These are phyloP conservation scores for Sander lucioperca DNA, from an alignment of 2,113 vertebrate species.

Conservation along the genomic window DNA sequence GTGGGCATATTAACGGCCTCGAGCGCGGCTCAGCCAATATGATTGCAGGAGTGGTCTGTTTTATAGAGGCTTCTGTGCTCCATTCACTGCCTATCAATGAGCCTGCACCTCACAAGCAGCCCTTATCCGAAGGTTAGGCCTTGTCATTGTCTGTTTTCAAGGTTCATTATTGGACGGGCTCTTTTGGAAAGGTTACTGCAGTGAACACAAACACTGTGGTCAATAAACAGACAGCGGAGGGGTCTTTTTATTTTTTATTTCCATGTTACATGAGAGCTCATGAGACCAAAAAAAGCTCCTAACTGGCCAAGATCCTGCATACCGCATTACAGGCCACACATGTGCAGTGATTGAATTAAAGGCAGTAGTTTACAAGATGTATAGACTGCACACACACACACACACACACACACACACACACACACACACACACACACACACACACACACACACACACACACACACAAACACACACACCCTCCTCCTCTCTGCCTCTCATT, in stretches of 20 bases:
- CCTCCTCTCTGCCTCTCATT: background rate
- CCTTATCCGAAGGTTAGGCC: conserved; percentile 44
- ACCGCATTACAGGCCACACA: conserved; percentile 12
- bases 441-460: background rate
- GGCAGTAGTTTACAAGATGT: conserved; percentile 14
- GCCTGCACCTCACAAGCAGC: conserved; percentile 28
- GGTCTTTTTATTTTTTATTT: background rate
- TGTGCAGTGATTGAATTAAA: conserved; percentile 36
- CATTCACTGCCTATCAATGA: conserved; percentile 45
- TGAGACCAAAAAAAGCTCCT: background rate
- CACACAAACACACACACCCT: background rate
- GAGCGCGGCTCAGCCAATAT: conserved; percentile 39
- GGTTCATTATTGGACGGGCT: conserved; percentile 5
- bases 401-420: conserved; percentile 14
- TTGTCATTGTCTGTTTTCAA: conserved; percentile 21
- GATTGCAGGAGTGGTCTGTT: conserved; percentile 18
- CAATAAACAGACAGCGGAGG: background rate
- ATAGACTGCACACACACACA: background rate
- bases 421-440: background rate
- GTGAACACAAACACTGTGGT: background rate
- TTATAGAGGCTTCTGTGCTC: conserved; percentile 26
- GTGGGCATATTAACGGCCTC: conserved; percentile 20
- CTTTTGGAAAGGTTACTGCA: conserved; percentile 41
- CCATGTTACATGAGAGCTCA: background rate
- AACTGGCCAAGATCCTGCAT: background rate